Percentiles rank a stretch among this genome's conserved stretches.
Conservation (phyloP, 1,140 invertebrate genomes). For the Drosophila santomea region DNA sequence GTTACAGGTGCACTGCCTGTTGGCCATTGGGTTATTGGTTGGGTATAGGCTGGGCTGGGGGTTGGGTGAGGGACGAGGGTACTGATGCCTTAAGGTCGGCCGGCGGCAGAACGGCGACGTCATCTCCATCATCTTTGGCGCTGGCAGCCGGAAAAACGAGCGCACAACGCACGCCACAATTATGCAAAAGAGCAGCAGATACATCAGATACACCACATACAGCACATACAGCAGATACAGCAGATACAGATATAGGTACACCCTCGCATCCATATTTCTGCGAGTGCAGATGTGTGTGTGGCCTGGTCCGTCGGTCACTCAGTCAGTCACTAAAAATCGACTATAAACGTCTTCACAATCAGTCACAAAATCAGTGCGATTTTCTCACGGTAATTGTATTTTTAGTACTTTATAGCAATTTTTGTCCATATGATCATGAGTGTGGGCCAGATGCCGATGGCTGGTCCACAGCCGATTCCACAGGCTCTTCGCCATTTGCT, state of each 20-base stretch:
- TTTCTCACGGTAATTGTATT: conserved; percentile 83
- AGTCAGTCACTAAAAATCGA: conserved; percentile 81
- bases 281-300: not conserved
- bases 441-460: conserved; percentile 65
- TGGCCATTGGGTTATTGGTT: conserved; percentile 17
- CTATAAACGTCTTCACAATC: conserved; percentile 82
- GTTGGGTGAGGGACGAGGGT: conserved; percentile 2
- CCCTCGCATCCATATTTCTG: conserved; percentile 27
- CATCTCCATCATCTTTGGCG: conserved; percentile 59
- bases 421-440: conserved; percentile 77
- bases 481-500: conserved; percentile 23
- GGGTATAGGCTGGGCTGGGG: conserved; percentile 2
- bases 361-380: conserved; percentile 81
- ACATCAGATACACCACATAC: conserved; percentile 13
- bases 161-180: conserved; percentile 61
- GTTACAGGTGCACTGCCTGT: conserved; percentile 61
- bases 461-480: conserved; percentile 37
- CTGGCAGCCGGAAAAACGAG: conserved; percentile 62
- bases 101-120: conserved; percentile 52
- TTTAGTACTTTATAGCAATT: conserved; percentile 84
- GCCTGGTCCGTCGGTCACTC: conserved; percentile 39
- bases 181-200: conserved; percentile 60
- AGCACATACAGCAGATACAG: conserved; percentile 1
- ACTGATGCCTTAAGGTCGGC: conserved; percentile 55
- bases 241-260: conserved; percentile 14